Evolutionary conservation across 2,888 invertebrate species (phyloP), one percentile per base, ranked within the genome.

Genomic region (Ommatoiulus sabulosus): DNA sequence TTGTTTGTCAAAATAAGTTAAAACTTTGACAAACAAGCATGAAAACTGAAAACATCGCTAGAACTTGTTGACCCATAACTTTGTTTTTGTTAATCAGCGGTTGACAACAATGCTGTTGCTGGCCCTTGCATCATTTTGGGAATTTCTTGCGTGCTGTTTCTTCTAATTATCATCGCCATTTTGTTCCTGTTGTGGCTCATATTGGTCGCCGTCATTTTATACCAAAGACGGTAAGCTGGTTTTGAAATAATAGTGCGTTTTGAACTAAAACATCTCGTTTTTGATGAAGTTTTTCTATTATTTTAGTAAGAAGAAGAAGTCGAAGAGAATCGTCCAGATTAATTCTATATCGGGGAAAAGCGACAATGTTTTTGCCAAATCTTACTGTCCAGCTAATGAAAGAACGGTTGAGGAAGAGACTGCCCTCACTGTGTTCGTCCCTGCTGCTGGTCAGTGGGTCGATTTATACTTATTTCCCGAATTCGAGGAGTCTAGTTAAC

Each of bases 101-200:
- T 35, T 35, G 35, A 35, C 35, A 35, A 35, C 35, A 2, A 35
- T 35, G 35, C 35, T 0, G 35, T 35, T 35, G 35, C 35, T 43
- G 20, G 5, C 20, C 46, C 8, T 4, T 87, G 87, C 48, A 7
- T n/a, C 15, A 15, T 87, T 12, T 15, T 52, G n/a, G 87, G 87
- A 3, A 44, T 87, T 44, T 46, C 87, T 44, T 87, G 87, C 20
- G 46, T 52, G 44, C 20, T 44, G 48, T 46, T 87, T 48, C 44
- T 87, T 7, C 44, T 52, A 6, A 87, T 87, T 12, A 52, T 87
- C 35, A 87, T 87, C 15, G 52, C 52, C 20, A 52, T 87, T 48
- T 44, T 87, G 48, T 48, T 87, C 17, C 4, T 87, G 35, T 46
- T 87, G 46, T 87, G 87, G 87, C 7, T 87, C 46, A 87, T 87